Evolutionary conservation across 2,797 vertebrate species (phyloP), one percentile per base, ranked within the genome.

Genomic region (Dromococcyx pavoninus): DNA sequence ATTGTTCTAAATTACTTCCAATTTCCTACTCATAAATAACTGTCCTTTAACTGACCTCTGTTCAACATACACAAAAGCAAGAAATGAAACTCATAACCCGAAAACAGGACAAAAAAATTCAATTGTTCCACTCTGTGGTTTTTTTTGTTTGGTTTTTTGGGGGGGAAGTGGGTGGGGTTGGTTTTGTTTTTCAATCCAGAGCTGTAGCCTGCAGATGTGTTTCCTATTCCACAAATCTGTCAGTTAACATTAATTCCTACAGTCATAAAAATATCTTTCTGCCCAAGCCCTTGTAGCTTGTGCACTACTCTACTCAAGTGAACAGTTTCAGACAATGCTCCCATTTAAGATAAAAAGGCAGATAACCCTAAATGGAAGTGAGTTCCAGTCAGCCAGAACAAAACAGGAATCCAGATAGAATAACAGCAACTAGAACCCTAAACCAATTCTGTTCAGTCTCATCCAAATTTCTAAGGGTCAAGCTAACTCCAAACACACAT

Each of bases 251-350:
- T 37, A 67, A 27, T 11, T 41, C 35, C 46, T 41, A 22, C 1
- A 1, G 18, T 33, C 11, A 39, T 33, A 73, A 69, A 66, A 64
- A 19, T 9, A 11, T 4, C n/a, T 32, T 53, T 44, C 39, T 35
- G 48, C n/a, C 56, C 51, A 37, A 13, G 19, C 7, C 7, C 23
- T 9, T 25, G 37, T 30, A 21, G 13, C 21, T 81, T 39, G 14
- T 27, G 8, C 1, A 1, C 21, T n/a, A 4, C 23, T 56, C 65
- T 35, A 48, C n/a, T 19, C 33, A 48, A 54, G 32, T 12, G 19
- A 35, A 67, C 35, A 10, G 5, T 25, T 64, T 8, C 53, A 35
- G 43, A 53, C 15, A 25, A 19, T 0, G 0, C 9, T 18, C 23
- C 46, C 37, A 0, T 35, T 32, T 25, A 41, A 51, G 11, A 35